These are phyloP conservation scores for Takifugu bimaculatus DNA, from an alignment of 2,113 vertebrate genomes.

Conservation along the genomic window DNA sequence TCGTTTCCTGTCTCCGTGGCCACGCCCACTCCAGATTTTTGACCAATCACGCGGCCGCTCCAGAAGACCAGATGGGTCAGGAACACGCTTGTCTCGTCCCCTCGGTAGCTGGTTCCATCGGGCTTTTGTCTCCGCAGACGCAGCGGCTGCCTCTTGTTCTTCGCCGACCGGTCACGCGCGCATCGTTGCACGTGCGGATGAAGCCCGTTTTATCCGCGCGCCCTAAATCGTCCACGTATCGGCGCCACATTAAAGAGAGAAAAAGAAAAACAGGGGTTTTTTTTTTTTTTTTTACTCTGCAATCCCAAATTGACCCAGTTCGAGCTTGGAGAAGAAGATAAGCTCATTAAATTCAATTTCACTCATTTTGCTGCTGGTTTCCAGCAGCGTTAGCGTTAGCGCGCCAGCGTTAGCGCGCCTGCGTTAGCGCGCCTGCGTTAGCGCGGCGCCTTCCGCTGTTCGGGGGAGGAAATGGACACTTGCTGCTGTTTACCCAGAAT, in stretches of 20 bases:
- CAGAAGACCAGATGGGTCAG: no score
- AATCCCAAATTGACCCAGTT: constrained; percentile 49
- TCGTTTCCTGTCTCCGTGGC: no score
- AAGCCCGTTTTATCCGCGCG: constrained; percentile 5
- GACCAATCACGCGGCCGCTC: no score
- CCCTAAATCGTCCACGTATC: constrained; percentile 17
- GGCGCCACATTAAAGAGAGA: constrained; percentile 34
- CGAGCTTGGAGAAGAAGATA: constrained; percentile 50
- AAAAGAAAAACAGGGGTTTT: constrained; percentile 22
- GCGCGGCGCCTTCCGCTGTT: no score
- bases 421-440: no score
- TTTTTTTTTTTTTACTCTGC: neutral
- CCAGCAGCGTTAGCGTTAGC: neutral
- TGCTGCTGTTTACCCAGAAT: neutral
- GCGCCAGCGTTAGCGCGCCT: no score
- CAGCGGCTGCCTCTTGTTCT: constrained; percentile 46
- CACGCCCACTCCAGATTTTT: no score
- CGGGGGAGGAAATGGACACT: no score
- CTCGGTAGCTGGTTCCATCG: constrained; percentile 19
- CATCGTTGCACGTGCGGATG: neutral
- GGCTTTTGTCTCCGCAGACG: constrained; percentile 28
- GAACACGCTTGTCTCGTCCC: no score
- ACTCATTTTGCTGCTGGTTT: constrained; percentile 32
- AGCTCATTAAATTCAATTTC: constrained; percentile 56
- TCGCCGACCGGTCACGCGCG: constrained; percentile 5